Evolutionary conservation across 2,113 vertebrate species (phyloP).

Genomic region (Prinia subflava): DNA sequence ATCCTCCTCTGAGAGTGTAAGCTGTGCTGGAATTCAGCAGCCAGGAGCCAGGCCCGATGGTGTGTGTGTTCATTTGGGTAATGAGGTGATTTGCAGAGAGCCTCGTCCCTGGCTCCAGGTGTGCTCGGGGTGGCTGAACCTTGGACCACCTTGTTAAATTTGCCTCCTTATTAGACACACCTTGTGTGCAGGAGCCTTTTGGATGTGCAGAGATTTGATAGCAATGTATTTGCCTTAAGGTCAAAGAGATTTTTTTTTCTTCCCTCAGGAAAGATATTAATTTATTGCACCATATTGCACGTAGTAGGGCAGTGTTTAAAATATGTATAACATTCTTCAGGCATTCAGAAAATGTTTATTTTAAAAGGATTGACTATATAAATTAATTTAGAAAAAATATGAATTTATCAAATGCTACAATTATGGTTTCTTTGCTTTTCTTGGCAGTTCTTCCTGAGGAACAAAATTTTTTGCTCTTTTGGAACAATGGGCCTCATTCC

Average conservation of each 20-base stretch:
- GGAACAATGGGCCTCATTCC: neutral
- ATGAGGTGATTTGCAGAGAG: neutral
- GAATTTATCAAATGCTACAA: neutral
- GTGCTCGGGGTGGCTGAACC: neutral
- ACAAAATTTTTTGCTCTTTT: neutral
- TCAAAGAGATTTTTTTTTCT: neutral
- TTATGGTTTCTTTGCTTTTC: neutral
- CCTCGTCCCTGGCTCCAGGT: neutral
- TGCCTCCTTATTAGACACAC: neutral
- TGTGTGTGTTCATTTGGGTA: neutral
- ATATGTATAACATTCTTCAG: neutral
- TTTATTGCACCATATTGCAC: neutral
- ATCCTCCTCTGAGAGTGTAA: neutral
- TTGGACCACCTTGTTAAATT: neutral
- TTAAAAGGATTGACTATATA: neutral
- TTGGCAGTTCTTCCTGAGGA: neutral
- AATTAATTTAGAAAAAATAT: neutral
- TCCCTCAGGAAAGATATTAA: neutral
- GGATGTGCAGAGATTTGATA: neutral
- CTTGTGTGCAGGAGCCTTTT: neutral
- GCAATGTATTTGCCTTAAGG: neutral
- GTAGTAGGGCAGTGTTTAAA: neutral
- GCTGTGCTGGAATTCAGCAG: neutral
- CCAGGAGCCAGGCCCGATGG: neutral
- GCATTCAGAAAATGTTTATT: neutral